These are phyloP conservation scores for Cygnus buccinator DNA, from an alignment of 2,113 vertebrate genomes.

Conservation along the genomic window DNA sequence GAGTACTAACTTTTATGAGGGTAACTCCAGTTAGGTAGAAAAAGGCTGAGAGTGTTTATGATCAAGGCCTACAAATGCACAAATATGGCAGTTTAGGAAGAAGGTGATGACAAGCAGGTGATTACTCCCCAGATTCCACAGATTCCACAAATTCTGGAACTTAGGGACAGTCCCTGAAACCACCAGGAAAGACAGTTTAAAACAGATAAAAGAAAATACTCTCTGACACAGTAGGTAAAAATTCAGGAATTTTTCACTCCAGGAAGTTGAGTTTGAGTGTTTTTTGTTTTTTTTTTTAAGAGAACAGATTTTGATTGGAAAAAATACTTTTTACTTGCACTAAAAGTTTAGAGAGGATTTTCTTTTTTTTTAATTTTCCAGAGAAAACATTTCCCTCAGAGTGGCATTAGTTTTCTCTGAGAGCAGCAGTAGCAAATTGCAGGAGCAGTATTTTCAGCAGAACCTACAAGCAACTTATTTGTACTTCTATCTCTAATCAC, in stretches of 20 bases:
- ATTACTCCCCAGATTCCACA: neutral
- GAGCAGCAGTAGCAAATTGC: neutral
- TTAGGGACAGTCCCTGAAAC: neutral
- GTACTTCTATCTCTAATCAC: neutral
- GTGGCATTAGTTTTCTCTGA: neutral
- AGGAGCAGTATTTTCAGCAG: neutral
- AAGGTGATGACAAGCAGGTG: neutral
- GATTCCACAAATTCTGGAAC: neutral
- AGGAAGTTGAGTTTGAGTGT: neutral
- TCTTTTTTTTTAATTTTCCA: neutral
- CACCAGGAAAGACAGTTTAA: neutral
- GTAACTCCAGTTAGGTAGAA: neutral
- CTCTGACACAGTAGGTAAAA: neutral
- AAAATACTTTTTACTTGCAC: neutral
- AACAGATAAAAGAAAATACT: neutral
- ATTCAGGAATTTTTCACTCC: neutral
- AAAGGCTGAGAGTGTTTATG: neutral
- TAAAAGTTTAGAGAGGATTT: neutral
- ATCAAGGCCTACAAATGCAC: neutral
- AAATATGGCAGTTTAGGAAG: neutral
- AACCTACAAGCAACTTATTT: neutral
- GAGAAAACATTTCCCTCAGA: neutral
- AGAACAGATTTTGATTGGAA: neutral
- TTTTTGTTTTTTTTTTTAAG: neutral
- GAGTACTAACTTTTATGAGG: neutral